Conservation (phyloP, 92 coral and sea anemone species). For the Pocillopora meandrina region DNA sequence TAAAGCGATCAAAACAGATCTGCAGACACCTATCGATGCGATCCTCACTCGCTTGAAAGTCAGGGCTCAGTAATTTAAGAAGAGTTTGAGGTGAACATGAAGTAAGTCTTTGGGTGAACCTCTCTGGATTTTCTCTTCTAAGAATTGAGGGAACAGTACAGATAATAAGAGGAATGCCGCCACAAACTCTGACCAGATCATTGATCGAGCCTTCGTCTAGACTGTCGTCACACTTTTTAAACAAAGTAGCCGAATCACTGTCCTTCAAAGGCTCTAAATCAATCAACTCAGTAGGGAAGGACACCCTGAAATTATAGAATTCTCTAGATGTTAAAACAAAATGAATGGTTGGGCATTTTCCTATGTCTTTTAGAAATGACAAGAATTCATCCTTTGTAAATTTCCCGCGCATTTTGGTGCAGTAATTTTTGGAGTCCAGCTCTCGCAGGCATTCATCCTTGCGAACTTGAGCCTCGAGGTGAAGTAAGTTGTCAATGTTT, state of each 20-base stretch:
- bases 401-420: constrained; percentile 8
- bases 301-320: not conserved
- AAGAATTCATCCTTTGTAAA: constrained; percentile 28
- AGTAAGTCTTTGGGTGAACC: constrained; percentile 4
- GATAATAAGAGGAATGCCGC: constrained; percentile 49
- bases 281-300: not conserved
- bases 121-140: not conserved
- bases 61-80: constrained; percentile 29
- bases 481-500: constrained; percentile 44
- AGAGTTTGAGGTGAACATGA: constrained; percentile 12
- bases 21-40: constrained; percentile 44
- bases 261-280: constrained; percentile 4
- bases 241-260: not conserved
- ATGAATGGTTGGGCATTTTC: not conserved
- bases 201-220: not conserved
- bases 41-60: constrained; percentile 15
- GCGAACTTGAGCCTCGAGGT: constrained; percentile 1
- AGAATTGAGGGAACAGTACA: constrained; percentile 39
- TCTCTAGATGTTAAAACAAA: constrained; percentile 32
- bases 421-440: not conserved
- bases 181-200: constrained; percentile 36
- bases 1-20: constrained; percentile 31
- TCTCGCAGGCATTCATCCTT: not conserved
- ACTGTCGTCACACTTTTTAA: not conserved
- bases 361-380: constrained; percentile 17